Evolutionary conservation across 2,113 vertebrate species (phyloP).

Genomic region (Tinamus guttatus): DNA sequence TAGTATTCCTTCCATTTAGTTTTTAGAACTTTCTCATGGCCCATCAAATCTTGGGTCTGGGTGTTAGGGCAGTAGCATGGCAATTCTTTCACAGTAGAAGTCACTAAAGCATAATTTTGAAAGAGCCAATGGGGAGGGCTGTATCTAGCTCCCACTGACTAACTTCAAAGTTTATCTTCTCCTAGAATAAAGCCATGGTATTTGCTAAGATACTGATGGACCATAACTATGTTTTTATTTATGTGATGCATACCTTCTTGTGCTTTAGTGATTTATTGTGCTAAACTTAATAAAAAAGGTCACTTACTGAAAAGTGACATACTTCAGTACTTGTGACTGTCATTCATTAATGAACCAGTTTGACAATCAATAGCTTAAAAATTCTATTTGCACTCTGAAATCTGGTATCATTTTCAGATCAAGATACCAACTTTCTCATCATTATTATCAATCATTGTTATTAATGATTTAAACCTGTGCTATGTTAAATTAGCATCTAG

Average conservation of each 20-base stretch:
- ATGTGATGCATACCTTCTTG: accelerated
- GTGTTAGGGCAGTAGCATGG: neutral
- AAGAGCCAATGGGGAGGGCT: neutral
- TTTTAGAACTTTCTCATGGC: neutral
- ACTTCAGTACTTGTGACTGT: neutral
- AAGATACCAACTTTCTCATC: neutral
- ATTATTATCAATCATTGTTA: neutral
- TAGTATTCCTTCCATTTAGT: neutral
- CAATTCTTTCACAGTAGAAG: neutral
- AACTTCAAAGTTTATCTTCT: neutral
- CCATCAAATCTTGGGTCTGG: neutral
- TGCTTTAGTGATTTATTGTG: neutral
- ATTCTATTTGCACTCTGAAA: neutral
- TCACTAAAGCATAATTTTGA: neutral
- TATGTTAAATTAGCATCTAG: neutral
- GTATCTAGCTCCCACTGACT: accelerated
- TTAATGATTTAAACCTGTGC: neutral
- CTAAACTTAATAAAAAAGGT: neutral
- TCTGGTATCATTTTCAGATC: neutral
- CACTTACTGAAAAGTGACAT: neutral
- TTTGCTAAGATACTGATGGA: neutral
- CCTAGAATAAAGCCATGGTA: neutral
- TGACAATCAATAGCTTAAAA: neutral
- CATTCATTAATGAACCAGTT: neutral
- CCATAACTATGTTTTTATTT: neutral